phyloP scores from a whole-genome alignment of 2,888 invertebrate genomes.

The Napeogenes inachia region DNA sequence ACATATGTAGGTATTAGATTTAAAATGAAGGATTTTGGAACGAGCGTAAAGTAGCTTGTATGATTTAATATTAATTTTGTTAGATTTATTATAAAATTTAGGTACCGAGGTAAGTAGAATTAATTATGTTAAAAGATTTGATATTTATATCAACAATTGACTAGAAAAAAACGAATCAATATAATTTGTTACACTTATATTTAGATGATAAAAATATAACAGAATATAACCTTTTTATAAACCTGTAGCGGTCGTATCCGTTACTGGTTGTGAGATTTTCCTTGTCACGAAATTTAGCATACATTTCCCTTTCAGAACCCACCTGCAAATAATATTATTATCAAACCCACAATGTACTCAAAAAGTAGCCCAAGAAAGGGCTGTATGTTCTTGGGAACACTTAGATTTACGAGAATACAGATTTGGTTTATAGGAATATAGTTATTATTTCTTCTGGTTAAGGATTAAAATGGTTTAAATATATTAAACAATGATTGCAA shows the following conservation, averaged over 20 bases:
- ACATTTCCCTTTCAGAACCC: conserved; percentile 25
- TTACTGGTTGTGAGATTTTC: conserved; percentile 16
- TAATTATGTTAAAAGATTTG: too few species aligned
- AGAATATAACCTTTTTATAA: conserved; percentile 7
- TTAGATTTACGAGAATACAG: too few species aligned
- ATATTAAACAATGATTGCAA: conserved; percentile 31
- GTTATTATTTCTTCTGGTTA: conserved; percentile 15
- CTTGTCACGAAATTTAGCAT: conserved; percentile 20
- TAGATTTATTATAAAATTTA: too few species aligned
- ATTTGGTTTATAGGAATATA: conserved; percentile 19
- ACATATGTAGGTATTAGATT: too few species aligned
- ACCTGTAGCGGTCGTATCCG: conserved; percentile 12
- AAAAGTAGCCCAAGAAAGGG: not conserved
- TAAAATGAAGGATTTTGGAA: too few species aligned
- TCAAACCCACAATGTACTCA: conserved; percentile 26
- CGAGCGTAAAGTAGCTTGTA: too few species aligned
- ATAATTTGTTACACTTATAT: not conserved
- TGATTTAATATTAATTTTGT: too few species aligned
- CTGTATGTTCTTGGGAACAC: too few species aligned
- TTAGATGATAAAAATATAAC: conserved; percentile 9
- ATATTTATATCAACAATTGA: too few species aligned
- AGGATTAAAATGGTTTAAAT: conserved; percentile 28
- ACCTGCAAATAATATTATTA: conserved; percentile 20
- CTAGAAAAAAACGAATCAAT: too few species aligned
- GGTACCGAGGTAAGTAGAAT: too few species aligned